Evolutionary conservation across 2,113 vertebrate species (phyloP), one percentile per base, ranked within the genome.

Genomic region (Empidonax traillii): DNA sequence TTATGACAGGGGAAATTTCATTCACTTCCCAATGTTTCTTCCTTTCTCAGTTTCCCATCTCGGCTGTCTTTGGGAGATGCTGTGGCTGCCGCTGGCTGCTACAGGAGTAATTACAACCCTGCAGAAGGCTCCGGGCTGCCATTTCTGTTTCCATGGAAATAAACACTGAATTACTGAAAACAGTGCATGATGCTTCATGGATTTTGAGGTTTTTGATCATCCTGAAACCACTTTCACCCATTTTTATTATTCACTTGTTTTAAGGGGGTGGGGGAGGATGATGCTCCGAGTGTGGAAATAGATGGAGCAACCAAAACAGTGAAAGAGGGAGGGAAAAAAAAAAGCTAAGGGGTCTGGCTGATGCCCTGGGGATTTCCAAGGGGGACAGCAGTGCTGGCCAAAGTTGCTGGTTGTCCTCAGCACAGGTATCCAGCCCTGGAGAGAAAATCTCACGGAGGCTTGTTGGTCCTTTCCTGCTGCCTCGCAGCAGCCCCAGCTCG

Each of bases 111-210:
- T 97, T 96, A 96, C 95, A 95, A 47, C 77, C 80, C 92, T 90
- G 83, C 90, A 93, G 66, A 96, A 96, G 79, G 89, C 89, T 97
- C 85, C 19, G 3, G 81, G 92, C 95, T 97, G 94, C 96, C 80
- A 66, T 92, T 96, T 79, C 93, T 0, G 95, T 97, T 97, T 96
- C 97, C 96, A 97, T 97, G 95, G 96, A 93, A 97, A 96, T 97
- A 96, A 96, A 97, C 87, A 89, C 80, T 37, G 75, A 94, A 96
- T 90, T 61, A 75, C 28, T 39, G 79, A 77, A 92, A 96, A 86
- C 52, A 89, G 74, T 93, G 85, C 61, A 59, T 41, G 82, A 74
- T 74, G 72, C 43, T 91, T 73, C 66, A 84, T 41, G 85, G 87
- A 90, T 68, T 95, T 76, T 53, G 79, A 68, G 81, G 76, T 51